Base-by-base conservation (phyloP, 2,113 vertebrate genomes). In the Tursiops truncatus region DNA sequence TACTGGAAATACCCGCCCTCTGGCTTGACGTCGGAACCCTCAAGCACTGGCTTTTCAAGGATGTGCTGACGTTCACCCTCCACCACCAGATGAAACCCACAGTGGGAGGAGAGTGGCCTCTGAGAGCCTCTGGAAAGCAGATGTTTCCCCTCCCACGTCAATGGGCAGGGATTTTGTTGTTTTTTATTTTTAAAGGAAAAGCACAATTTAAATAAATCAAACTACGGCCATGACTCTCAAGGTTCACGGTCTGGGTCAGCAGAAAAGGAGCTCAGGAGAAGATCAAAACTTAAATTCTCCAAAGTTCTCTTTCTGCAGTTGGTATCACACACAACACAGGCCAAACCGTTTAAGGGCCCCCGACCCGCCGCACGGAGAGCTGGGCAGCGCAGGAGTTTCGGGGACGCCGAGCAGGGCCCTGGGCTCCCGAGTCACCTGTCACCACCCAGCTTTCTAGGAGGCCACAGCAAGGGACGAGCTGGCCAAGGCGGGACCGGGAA, bases 1-100 rank as follows among this genome's bases (percentile, higher is more conserved):
- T 17, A 5, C 83, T 0, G 63, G 63, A 11, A n/a, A 76, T 5
- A 4, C 65, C 17, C 0, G 0, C 18, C 47, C 73, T 8, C 1
- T 1, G 17, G 4, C 2, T 3, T 1, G 6, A 13, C 0, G 0
- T 1, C 0, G 53, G 58, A 1, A 1, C 50, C 28, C 6, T 8
- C 26, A 8, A 8, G 70, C 21, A 2, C 31, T 0, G 18, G 50
- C 6, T 33, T 4, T 0, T 23, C 12, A 2, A n/a, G 44, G 44
- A n/a, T 0, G 2, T 0, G 21, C 68, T 17, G 4, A 26, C 14
- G 6, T 14, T 25, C 18, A 0, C 1, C 1, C 17, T 7, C 10
- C n/a, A 9, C 38, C n/a, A 21, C 2, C 28, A 10, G 67, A 1
- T 1, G 31, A 33, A 7, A 17, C 62, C 63, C 13, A 0, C 4